Base-by-base conservation (phyloP, 2,888 invertebrate genomes). In the Xiphydria camelus region DNA sequence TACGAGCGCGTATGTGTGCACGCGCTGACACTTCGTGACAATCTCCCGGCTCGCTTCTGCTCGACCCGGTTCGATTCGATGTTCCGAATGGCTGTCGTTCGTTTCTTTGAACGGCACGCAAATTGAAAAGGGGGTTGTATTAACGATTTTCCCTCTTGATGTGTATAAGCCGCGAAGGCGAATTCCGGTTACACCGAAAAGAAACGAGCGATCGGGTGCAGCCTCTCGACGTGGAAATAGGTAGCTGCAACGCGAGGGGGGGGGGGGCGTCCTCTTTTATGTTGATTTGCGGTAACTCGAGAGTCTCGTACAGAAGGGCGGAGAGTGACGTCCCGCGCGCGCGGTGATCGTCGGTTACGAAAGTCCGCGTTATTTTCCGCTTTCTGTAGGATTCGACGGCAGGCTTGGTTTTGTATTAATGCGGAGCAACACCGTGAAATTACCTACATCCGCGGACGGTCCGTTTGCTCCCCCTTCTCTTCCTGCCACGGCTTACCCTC, bases 351-450 rank as follows among this genome's bases (percentile, higher is more conserved):
- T 43, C 31, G 45, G 53, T 45, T 55, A 46, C 43, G 55, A 53
- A 55, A 51, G 44, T 49, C 49, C 32, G 46, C 38, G 42, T 22
- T 40, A 26, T 5, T 18, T 15, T 7, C 19, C 15, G 20, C n/a
- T 23, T 23, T 23, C 23, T n/a, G 23, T 7, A 7, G 6, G 23
- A 23, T 7, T 23, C 23, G 7, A 23, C 23, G 23, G 23, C 23
- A 6, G 23, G 23, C 39, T 21, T 38, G 45, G 41, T 52, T 52
- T 50, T 48, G 61, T 54, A 61, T 67, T 63, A 68, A 68, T 68
- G 61, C 62, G 60, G 53, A 49, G 57, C 66, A 68, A 60, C 66
- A 68, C 61, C 66, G 66, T 67, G 66, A 69, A 68, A 69, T 68
- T 66, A 64, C 63, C 60, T 61, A 61, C 57, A 61, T 57, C 51